These are phyloP conservation scores for Drosophila santomea DNA, from an alignment of 1,140 invertebrate species.

Conservation along the genomic window DNA sequence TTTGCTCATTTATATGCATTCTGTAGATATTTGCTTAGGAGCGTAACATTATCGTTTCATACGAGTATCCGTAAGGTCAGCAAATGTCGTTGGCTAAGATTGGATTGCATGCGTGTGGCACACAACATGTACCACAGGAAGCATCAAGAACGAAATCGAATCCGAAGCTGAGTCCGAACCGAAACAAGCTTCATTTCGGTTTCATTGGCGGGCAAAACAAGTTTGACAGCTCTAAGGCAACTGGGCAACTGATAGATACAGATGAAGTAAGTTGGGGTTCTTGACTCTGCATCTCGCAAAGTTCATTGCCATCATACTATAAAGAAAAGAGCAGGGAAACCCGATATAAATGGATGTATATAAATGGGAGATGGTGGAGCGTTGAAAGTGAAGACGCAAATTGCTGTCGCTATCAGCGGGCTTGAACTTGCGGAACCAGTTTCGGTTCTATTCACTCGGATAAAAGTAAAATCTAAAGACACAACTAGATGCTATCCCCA, in stretches of 20 bases:
- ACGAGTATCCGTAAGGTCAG: constrained; percentile 48
- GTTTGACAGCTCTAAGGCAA: constrained; percentile 66
- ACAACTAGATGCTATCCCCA: background rate
- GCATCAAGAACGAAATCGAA: constrained; percentile 28
- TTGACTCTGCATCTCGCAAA: constrained; percentile 43
- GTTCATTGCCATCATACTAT: constrained; percentile 66
- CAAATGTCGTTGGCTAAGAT: constrained; percentile 63
- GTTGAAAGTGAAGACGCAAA: constrained; percentile 73
- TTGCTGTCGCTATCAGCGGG: constrained; percentile 28
- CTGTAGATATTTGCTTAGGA: constrained; percentile 40
- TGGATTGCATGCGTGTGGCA: constrained; percentile 56
- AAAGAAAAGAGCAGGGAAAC: background rate
- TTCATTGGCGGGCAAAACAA: constrained; percentile 69
- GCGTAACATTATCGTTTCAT: constrained; percentile 57
- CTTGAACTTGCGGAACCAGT: constrained; percentile 55
- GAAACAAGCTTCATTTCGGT: constrained; percentile 72
- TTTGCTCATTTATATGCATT: constrained; percentile 74
- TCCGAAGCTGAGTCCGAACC: constrained; percentile 4
- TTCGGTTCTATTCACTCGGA: constrained; percentile 26
- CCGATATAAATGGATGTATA: background rate
- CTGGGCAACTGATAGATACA: constrained; percentile 54
- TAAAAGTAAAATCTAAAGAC: constrained; percentile 32
- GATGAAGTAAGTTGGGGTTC: constrained; percentile 49
- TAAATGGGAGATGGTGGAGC: constrained; percentile 7
- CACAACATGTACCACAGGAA: constrained; percentile 62